Conservation (phyloP, 2,888 invertebrate genomes). For the Cryptocheilus praepositus region DNA sequence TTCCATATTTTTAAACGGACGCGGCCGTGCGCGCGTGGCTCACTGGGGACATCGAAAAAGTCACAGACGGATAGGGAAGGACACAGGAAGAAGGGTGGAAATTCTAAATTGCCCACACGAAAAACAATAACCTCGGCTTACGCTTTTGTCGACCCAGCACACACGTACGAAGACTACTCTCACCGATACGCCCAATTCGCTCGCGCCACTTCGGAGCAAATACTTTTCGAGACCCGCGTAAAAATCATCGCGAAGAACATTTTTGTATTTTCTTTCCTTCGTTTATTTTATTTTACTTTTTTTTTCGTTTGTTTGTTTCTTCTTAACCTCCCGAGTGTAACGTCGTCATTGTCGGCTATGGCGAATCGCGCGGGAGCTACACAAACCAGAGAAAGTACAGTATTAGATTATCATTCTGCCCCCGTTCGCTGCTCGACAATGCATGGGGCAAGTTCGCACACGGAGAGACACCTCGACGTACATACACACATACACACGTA, state of each 20-base stretch:
- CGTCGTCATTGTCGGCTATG: too few species aligned
- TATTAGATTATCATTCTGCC: slow-evolving; percentile 44
- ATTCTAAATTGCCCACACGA: too few species aligned
- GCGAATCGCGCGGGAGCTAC: background rate
- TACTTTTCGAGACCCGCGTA: background rate
- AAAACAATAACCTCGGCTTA: slow-evolving; percentile 2
- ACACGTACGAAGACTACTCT: background rate
- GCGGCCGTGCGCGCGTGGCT: slow-evolving; percentile 70
- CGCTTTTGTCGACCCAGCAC: background rate
- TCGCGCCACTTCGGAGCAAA: background rate
- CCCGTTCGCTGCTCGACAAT: slow-evolving; percentile 4
- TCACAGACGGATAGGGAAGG: slow-evolving; percentile 12
- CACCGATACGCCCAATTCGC: background rate
- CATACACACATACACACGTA: slow-evolving; percentile 7
- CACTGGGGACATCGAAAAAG: slow-evolving; percentile 65
- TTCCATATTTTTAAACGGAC: slow-evolving; percentile 74
- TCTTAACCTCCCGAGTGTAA: too few species aligned
- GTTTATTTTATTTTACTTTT: too few species aligned
- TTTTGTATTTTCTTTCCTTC: too few species aligned
- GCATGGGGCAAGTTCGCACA: slow-evolving; percentile 30
- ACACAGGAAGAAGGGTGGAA: slow-evolving; percentile 6
- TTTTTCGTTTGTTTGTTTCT: too few species aligned
- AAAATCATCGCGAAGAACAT: too few species aligned
- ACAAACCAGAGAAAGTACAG: slow-evolving; percentile 36
- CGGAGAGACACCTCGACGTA: slow-evolving; percentile 17